phyloP scores from a whole-genome alignment of 2,797 vertebrate genomes.

The Brachymystax lenok region DNA sequence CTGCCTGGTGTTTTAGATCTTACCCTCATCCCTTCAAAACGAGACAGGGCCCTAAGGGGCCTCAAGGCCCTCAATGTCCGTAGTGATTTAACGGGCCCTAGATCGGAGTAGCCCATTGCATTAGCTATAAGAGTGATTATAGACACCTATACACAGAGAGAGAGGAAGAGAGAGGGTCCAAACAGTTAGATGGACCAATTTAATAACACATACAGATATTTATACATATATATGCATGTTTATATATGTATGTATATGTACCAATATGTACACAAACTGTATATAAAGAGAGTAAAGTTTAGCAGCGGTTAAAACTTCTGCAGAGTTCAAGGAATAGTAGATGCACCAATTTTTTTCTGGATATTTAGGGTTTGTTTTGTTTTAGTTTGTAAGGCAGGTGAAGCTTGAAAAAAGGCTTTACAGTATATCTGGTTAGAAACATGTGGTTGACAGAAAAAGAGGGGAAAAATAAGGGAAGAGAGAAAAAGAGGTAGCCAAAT shows the following conservation, averaged over 20 bases:
- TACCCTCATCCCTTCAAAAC: constrained; percentile 99
- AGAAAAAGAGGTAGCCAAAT: constrained; percentile 53
- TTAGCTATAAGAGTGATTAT: constrained; percentile 99
- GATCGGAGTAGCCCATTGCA: constrained; percentile 99
- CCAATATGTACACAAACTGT: constrained; percentile 44
- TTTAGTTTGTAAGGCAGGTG: constrained; percentile 71
- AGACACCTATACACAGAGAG: constrained; percentile 94
- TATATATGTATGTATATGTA: constrained; percentile 58
- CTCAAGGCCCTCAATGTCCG: constrained; percentile 99
- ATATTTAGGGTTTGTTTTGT: constrained; percentile 57
- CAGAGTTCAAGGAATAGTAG: constrained; percentile 59
- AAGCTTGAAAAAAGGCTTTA: constrained; percentile 71
- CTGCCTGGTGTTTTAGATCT: constrained; percentile 81
- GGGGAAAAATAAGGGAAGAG: constrained; percentile 70
- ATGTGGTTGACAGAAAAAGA: constrained; percentile 86
- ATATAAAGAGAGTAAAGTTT: constrained; percentile 43
- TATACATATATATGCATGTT: constrained; percentile 60
- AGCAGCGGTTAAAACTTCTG: constrained; percentile 53
- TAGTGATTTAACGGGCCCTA: constrained; percentile 99
- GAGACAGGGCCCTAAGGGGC: constrained; percentile 99
- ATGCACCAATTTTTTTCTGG: constrained; percentile 43
- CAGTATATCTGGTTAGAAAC: constrained; percentile 95
- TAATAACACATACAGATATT: constrained; percentile 56
- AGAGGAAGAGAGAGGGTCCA: constrained; percentile 77
- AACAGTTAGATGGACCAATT: constrained; percentile 81